Base-by-base conservation (phyloP, 1,140 invertebrate species). In the Drosophila pectinifera region DNA sequence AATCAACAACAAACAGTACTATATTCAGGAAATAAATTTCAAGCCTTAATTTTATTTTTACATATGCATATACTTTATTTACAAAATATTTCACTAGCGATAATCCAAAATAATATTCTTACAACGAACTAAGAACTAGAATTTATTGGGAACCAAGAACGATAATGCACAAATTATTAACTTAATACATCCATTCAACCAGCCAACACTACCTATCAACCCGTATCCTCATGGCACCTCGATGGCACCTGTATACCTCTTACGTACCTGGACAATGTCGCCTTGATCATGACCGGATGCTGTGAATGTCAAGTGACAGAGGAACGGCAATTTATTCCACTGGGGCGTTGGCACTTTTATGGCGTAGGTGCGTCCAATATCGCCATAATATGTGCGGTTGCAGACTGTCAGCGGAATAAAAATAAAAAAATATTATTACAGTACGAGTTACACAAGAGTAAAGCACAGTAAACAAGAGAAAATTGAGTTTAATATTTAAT, bases 361-460 rank as follows among this genome's bases (percentile, higher is more conserved):
- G 78, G 95, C 94, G 93, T 97, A 97, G 20, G 96, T 97, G 80
- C 95, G 95, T 43, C 96, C 96, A 73, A 96, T 95, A 80, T 95
- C 96, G n/a, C 96, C 96, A 92, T 97, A 97, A 92, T 97, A 97
- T 31, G 96, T 97, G 65, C 96, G 94, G 92, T 97, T 97, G 93
- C 96, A 97, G 41, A 96, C 96, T 93, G 94, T 57, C 39, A 31
- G 18, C 5, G 53, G 22, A 39, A 28, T 22, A 13, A 18, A n/a
- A 34, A 34, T 61, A 16, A 63, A 38, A 49, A 13, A 11, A 42
- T 0, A 61, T 42, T 34, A 26, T 67, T 16, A n/a, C n/a, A 59
- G 14, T 14, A 26, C 10, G 10, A 24, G 18, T 24, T 26, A 4
- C 11, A 24, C n/a, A 20, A 20, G 13, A 10, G 26, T 49, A 20